Evolutionary conservation across 2,113 vertebrate genomes (phyloP), one percentile per base, ranked within the genome.

Genomic region (Felis chaus): DNA sequence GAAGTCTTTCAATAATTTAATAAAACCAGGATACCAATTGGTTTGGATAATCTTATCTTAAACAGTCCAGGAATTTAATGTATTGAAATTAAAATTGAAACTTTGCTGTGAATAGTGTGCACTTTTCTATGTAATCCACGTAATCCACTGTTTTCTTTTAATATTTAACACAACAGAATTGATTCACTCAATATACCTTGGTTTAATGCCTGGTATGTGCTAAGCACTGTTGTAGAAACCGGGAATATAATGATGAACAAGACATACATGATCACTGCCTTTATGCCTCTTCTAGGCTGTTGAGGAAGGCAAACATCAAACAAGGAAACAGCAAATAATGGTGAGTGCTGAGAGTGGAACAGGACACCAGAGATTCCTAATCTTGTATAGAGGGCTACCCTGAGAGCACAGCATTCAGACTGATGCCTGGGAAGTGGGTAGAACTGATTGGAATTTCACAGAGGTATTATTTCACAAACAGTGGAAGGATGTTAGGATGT

Each of bases 31-130:
- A 27, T 68, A 48, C 36, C 29, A n/a, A 1, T 92, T 74, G 63
- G 6, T 85, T 90, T 81, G 41, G 36, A 33, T 91, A 45, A 69
- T 27, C 7, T 95, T 73, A 41, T 71, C 31, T 76, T 53, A 81
- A 71, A 50, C 1, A 85, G 14, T 16, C 53, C 23, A 81, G 36
- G 11, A 53, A 61, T 23, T 69, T 91, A 88, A 39, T 90, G 55
- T 95, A 55, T 48, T 57, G 45, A 45, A 45, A 45, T 45, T 45
- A 45, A 93, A 93, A 27, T 36, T 29, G 84, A 96, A 76, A 57
- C 1, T 27, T 80, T 48, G 3, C 15, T 65, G 16, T 82, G 31
- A 50, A 48, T 45, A 90, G 7, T 86, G 0, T 61, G 33, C 0
- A 92, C 61, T 92, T 89, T 97, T 76, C 21, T 87, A 1, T 25